Evolutionary conservation across 2,797 vertebrate species (phyloP).

Genomic region (Cirrhinus molitorella): DNA sequence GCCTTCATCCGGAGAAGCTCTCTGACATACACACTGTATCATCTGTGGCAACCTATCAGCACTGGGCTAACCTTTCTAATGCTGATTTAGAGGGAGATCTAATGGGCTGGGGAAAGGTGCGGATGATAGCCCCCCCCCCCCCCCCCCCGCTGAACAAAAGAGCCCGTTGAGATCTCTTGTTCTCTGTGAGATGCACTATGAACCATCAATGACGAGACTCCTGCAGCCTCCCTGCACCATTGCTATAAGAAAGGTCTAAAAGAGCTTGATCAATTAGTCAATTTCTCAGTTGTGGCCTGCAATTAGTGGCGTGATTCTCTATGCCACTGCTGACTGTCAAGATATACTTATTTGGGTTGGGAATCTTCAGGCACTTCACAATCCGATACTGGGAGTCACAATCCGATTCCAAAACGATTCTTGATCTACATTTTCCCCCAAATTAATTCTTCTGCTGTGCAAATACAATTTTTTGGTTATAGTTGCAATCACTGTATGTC

Average conservation of each 20-base stretch:
- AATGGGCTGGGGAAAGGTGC: conserved; percentile 64
- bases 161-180: conserved; percentile 71
- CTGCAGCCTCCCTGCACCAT: conserved; percentile 65
- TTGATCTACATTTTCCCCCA: too few relatives aligned
- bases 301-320: conserved; percentile 77
- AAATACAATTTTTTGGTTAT: too few relatives aligned
- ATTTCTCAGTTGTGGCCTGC: conserved; percentile 76
- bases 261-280: conserved; percentile 81
- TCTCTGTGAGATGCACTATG: conserved; percentile 69
- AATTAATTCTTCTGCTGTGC: too few relatives aligned
- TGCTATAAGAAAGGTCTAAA: conserved; percentile 74
- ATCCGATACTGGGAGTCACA: too few relatives aligned
- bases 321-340: conserved; percentile 66
- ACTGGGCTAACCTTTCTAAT: conserved; percentile 75
- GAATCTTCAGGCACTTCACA: too few relatives aligned
- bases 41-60: conserved; percentile 80
- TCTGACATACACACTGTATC: conserved; percentile 77
- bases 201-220: conserved; percentile 77
- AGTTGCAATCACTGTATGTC: too few relatives aligned
- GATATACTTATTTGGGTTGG: conserved; percentile 70
- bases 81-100: conserved; percentile 75
- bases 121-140: conserved; percentile 68
- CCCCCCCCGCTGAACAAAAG: conserved; percentile 71
- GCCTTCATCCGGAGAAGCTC: conserved; percentile 71
- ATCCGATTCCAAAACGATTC: too few relatives aligned